phyloP scores from a whole-genome alignment of 2,888 invertebrate genomes.

The Serripes groenlandicus region DNA sequence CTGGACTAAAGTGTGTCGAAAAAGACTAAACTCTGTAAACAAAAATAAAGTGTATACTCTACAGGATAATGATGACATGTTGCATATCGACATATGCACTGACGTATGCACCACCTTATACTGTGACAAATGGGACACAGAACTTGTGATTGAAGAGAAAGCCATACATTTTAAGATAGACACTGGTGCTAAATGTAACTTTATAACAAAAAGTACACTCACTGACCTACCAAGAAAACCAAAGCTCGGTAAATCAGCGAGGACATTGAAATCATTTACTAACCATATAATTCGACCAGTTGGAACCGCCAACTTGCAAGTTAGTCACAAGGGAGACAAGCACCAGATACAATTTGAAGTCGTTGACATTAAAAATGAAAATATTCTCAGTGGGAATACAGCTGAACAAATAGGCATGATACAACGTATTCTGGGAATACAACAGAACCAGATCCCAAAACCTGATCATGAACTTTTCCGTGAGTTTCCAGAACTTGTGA shows the following conservation, averaged over 20 bases:
- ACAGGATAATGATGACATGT: too few relatives aligned
- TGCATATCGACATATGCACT: too few relatives aligned
- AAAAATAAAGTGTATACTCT: too few relatives aligned
- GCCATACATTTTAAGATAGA: too few relatives aligned
- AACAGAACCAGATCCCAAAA: not conserved
- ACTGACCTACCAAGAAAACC: slow-evolving; percentile 15
- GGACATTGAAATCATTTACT: slow-evolving; percentile 38
- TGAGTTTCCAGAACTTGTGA: not conserved
- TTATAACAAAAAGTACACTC: too few relatives aligned
- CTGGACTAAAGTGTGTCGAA: too few relatives aligned
- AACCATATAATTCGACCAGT: slow-evolving; percentile 46
- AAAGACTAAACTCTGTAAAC: too few relatives aligned
- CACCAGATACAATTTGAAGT: slow-evolving; percentile 26
- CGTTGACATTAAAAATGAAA: slow-evolving; percentile 33
- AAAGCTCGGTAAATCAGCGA: slow-evolving; percentile 19
- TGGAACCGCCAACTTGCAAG: slow-evolving; percentile 1
- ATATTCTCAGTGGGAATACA: slow-evolving; percentile 26
- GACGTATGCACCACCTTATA: too few relatives aligned
- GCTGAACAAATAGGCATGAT: slow-evolving; percentile 41
- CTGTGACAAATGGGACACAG: too few relatives aligned
- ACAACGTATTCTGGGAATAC: not conserved
- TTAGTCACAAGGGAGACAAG: slow-evolving; percentile 20
- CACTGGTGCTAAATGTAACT: too few relatives aligned
- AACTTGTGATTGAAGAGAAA: too few relatives aligned
- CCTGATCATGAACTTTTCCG: slow-evolving; percentile 6